Conservation (phyloP, 2,888 invertebrate species). For the Spicauda simplicius region DNA sequence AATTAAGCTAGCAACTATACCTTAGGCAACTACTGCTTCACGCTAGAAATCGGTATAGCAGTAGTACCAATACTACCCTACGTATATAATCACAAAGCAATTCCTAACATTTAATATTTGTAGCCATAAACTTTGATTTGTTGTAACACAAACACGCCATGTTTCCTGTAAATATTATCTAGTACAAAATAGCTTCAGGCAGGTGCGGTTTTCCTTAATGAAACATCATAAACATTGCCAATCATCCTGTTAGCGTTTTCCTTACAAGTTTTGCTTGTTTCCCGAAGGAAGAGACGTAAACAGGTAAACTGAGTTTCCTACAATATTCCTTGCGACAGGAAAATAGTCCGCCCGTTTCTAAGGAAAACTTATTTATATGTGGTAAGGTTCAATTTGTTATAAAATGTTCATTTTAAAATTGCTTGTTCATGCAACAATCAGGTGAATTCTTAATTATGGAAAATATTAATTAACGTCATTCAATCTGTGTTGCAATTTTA, state of each 20-base stretch:
- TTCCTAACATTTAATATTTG: no score
- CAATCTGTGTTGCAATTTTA: background rate
- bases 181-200: background rate
- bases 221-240: background rate
- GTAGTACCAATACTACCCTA: no score
- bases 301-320: constrained; percentile 4
- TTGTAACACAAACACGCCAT: background rate
- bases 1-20: no score
- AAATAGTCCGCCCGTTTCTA: background rate
- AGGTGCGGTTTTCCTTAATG: no score
- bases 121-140: background rate
- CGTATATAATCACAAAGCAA: no score
- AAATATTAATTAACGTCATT: background rate
- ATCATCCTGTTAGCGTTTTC: constrained; percentile 1
- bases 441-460: constrained; percentile 3
- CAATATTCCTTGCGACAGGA: background rate
- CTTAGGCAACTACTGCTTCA: no score
- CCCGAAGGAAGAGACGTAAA: background rate
- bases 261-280: background rate
- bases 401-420: background rate
- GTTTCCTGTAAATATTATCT: background rate
- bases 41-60: no score
- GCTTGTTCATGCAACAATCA: background rate
- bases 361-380: background rate
- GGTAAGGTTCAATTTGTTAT: no score